Conservation (phyloP, 1,140 invertebrate genomes). For the Octopus bimaculoides region DNA sequence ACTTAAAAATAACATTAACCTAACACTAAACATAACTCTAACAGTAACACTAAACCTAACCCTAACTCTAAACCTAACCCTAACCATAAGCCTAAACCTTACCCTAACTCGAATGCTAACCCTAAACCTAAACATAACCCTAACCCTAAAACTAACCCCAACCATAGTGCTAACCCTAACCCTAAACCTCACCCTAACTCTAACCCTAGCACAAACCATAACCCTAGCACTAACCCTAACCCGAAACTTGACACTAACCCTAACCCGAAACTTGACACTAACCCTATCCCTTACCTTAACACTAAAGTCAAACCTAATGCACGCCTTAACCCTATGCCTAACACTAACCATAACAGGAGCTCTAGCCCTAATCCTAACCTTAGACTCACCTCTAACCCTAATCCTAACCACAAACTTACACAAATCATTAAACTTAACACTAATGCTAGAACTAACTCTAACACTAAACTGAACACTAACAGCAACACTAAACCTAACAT, state of each 20-base stretch:
- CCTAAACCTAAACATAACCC: background rate
- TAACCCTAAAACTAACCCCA: background rate
- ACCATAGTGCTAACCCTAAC: background rate
- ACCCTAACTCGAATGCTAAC: no score
- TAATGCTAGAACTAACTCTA: background rate
- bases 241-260: background rate
- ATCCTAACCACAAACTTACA: background rate
- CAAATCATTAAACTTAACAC: background rate
- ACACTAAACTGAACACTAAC: background rate
- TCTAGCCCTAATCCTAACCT: background rate
- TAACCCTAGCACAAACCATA: background rate
- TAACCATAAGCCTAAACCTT: no score
- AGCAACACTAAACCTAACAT: background rate
- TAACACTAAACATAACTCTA: no score
- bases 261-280: background rate
- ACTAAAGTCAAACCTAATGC: background rate
- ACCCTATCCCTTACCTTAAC: background rate
- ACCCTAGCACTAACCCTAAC: background rate
- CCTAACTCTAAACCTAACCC: no score
- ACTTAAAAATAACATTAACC: no score
- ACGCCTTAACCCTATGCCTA: background rate
- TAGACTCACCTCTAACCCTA: background rate
- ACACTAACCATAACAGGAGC: background rate
- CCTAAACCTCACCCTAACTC: background rate
- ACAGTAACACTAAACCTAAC: no score